phyloP scores from a whole-genome alignment of 2,113 vertebrate genomes.

The Lepisosteus oculatus region DNA sequence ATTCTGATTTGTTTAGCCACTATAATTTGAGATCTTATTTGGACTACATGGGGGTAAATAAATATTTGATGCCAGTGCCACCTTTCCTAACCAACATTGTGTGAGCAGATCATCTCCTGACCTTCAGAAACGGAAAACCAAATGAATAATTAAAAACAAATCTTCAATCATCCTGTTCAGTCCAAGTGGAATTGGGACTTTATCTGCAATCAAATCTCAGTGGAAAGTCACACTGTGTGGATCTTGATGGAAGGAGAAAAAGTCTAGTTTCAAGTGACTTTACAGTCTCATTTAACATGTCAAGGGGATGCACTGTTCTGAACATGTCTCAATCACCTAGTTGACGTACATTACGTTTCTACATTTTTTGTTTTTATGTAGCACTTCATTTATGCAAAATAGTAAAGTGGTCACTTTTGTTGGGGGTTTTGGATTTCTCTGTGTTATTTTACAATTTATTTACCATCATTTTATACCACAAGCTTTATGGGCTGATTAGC shows the following conservation, averaged over 20 bases:
- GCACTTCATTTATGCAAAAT: too few relatives aligned
- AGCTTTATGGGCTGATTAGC: too few relatives aligned
- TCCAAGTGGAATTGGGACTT: constrained; percentile 57
- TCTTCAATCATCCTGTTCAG: constrained; percentile 61
- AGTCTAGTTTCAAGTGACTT: not conserved
- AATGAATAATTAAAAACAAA: constrained; percentile 71
- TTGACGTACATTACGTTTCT: too few relatives aligned
- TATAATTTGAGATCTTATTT: constrained; percentile 66
- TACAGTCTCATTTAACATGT: not conserved
- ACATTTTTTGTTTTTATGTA: too few relatives aligned
- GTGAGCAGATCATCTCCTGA: constrained; percentile 66
- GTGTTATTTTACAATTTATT: too few relatives aligned
- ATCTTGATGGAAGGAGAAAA: not conserved
- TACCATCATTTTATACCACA: too few relatives aligned
- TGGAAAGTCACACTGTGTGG: constrained; percentile 11
- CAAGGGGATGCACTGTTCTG: not conserved
- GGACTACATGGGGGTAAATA: constrained; percentile 62
- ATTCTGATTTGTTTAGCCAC: constrained; percentile 44
- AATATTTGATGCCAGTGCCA: constrained; percentile 74
- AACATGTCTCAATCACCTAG: not conserved
- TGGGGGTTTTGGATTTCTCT: too few relatives aligned
- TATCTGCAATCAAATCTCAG: constrained; percentile 59
- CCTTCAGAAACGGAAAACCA: constrained; percentile 68
- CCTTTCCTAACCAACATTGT: constrained; percentile 46
- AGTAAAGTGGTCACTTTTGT: too few relatives aligned